phyloP scores from a whole-genome alignment of 2,797 vertebrate species.

The Enteromius treurensis region DNA sequence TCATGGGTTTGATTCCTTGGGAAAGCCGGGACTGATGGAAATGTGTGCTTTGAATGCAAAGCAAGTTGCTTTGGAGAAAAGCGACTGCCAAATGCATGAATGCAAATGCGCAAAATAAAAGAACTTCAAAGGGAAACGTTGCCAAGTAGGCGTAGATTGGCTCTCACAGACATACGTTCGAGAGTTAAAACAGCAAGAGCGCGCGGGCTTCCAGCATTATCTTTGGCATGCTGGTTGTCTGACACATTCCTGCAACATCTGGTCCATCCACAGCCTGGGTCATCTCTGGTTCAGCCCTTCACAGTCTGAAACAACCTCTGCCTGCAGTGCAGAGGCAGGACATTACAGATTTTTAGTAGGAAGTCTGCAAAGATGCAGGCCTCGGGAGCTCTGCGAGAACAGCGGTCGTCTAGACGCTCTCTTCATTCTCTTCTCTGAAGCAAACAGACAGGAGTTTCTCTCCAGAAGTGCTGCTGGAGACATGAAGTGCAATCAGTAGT shows the following conservation, averaged over 20 bases:
- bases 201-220: constrained; percentile 56
- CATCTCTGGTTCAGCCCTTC: constrained; percentile 57
- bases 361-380: background rate
- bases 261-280: constrained; percentile 43
- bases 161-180: background rate
- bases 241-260: constrained; percentile 63
- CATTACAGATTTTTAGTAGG: background rate
- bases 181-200: constrained; percentile 39
- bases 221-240: constrained; percentile 57
- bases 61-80: background rate
- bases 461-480: background rate
- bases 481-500: background rate
- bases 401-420: background rate
- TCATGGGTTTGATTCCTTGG: background rate
- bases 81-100: background rate
- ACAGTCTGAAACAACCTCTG: constrained; percentile 30
- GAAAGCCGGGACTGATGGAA: background rate
- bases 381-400: constrained; percentile 16
- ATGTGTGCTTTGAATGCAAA: background rate
- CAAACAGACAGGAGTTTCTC: background rate
- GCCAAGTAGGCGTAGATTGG: background rate
- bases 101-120: background rate
- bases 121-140: background rate
- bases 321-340: constrained; percentile 22
- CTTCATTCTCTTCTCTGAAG: background rate